Percentiles rank a stretch among this genome's conserved stretches.
Conservation (phyloP, 2,113 vertebrate genomes). For the Thalassoma bifasciatum region DNA sequence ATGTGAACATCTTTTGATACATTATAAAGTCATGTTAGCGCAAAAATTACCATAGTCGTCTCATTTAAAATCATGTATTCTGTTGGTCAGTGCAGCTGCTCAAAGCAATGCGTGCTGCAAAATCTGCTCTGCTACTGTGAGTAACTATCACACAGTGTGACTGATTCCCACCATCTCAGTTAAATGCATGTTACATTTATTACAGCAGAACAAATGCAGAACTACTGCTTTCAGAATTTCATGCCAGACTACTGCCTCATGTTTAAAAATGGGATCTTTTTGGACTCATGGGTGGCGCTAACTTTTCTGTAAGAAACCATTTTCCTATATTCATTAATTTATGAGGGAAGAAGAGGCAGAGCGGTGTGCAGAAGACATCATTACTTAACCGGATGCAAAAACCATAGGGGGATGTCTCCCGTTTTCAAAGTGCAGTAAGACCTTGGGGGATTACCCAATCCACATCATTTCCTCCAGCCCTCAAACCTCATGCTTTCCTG, state of each 20-base stretch:
- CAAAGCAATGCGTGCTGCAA: slow-evolving; percentile 1
- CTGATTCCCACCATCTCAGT: slow-evolving; percentile 1
- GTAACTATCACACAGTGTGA: background rate
- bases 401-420: slow-evolving; percentile 52
- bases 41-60: slow-evolving; percentile 26
- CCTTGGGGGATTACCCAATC: slow-evolving; percentile 78
- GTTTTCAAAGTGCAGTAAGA: slow-evolving; percentile 71
- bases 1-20: slow-evolving; percentile 24
- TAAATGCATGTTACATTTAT: slow-evolving; percentile 4
- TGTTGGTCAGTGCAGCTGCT: slow-evolving; percentile 15
- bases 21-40: slow-evolving; percentile 18
- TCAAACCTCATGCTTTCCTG: slow-evolving; percentile 72
- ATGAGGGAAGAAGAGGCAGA: slow-evolving; percentile 30
- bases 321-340: slow-evolving; percentile 57
- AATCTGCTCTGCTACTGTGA: slow-evolving; percentile 1
- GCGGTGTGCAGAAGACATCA: slow-evolving; percentile 49
- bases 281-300: slow-evolving; percentile 6
- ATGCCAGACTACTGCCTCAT: background rate
- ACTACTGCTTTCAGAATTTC: slow-evolving; percentile 8
- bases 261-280: slow-evolving; percentile 22
- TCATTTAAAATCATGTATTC: slow-evolving; percentile 27
- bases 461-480: slow-evolving; percentile 73
- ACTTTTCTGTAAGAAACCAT: slow-evolving; percentile 39
- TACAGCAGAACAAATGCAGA: slow-evolving; percentile 24
- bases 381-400: slow-evolving; percentile 69